Evolutionary conservation across 2,113 vertebrate genomes (phyloP), one percentile per base, ranked within the genome.

Genomic region (Cheilinus undulatus): DNA sequence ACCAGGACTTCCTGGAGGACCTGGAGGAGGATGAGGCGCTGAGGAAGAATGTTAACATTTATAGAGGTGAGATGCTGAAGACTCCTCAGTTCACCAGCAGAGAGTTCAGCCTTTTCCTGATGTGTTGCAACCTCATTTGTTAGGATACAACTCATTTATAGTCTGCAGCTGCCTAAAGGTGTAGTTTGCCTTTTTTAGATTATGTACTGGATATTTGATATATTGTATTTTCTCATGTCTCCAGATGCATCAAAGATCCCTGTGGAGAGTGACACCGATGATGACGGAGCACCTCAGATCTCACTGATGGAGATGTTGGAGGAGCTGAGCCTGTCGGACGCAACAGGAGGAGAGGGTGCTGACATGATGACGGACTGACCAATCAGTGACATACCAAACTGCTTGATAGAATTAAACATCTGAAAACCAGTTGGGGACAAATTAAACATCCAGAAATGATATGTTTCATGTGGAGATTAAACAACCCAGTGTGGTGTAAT

Each of bases 1-100:
- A 97, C 87, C 95, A 97, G 76, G 98, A 99, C 87, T 99, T 99
- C 91, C 93, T 99, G 78, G 98, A 99, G 88, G 97, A 99, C 90
- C 94, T 99, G 11, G 98, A 99, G 86, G 98, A 99, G 78, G 98
- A 99, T 84, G 97, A 98, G 76, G 73, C 94, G n/a, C 93, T 98
- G 68, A 95, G 98, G 75, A 99, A 97, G 88, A 99, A 99, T 23
- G 48, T 99, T 67, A 99, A 99, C 89, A 98, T 99, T 88, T 99
- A 96, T 80, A 95, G 92, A 95, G 96, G 98, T 99, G 67, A 89
- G 11, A 46, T 43, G 17, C 23, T 1, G 34, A 22, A 19, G 9
- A 14, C 19, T 53, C 49, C 24, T 14, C 14, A 36, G 23, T 22
- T 4, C 40, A 53, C 15, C 34, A 11, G 0, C 0, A 40, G 38